Percentiles rank a stretch among this genome's conserved stretches.
phyloP scores from a whole-genome alignment of 2,888 invertebrate species.

The Agrochola lota region DNA sequence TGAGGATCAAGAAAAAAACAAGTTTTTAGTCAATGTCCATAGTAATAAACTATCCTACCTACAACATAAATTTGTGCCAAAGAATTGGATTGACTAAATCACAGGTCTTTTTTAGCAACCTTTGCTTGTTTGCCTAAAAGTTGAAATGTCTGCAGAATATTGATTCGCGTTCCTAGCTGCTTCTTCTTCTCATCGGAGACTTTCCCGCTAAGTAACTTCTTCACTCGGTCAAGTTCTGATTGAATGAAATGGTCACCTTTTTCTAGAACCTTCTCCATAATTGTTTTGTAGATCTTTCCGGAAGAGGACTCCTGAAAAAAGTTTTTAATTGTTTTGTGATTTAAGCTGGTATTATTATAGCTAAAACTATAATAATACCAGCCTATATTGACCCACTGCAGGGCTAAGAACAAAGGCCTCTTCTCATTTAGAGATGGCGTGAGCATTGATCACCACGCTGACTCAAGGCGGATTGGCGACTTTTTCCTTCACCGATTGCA shows the following conservation, averaged over 20 bases:
- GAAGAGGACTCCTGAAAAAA: conserved; percentile 89
- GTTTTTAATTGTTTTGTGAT: background rate
- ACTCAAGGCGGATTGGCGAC: too few species aligned
- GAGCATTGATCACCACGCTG: too few species aligned
- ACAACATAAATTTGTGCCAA: background rate
- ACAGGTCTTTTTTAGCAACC: conserved; percentile 79
- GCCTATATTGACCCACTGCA: too few species aligned
- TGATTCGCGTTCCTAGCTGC: conserved; percentile 94
- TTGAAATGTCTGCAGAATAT: conserved; percentile 95
- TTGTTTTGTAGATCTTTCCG: conserved; percentile 94
- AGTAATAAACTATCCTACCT: background rate
- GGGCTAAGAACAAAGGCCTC: too few species aligned
- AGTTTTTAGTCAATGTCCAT: background rate
- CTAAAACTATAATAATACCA: background rate
- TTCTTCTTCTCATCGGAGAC: conserved; percentile 95
- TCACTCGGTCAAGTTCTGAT: conserved; percentile 94
- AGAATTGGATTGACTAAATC: conserved; percentile 57
- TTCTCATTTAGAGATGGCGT: too few species aligned
- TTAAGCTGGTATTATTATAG: too few species aligned
- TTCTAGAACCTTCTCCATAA: conserved; percentile 95
- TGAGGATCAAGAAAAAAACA: background rate
- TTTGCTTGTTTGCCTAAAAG: conserved; percentile 70
- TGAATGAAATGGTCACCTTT: conserved; percentile 94
- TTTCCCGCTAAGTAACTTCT: conserved; percentile 95
- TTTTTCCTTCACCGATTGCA: too few species aligned